Evolutionary conservation across 2,888 invertebrate species (phyloP), one percentile per base, ranked within the genome.

Genomic region (Cephus spinipes): DNA sequence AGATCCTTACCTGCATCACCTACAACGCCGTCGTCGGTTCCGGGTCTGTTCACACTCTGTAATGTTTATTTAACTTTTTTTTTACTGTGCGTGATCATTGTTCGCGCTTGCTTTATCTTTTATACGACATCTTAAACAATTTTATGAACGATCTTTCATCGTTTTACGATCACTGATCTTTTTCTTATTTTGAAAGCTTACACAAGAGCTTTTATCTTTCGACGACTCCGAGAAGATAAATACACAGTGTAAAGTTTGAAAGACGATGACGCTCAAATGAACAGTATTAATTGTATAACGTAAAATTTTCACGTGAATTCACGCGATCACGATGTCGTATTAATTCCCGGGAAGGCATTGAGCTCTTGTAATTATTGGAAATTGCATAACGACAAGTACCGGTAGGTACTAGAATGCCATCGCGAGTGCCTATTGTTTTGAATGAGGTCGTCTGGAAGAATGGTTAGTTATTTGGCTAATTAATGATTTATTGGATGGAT

Each of bases 1-100:
- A 94, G 94, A 89, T 95, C 95, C 55, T 94, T 94, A 79, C 95
- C 95, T 35, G 94, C 94, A 9, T 95, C 95, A 73, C 95, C 95
- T 1, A 92, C 91, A 23, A 91, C 91, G 71, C 91, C 91, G 33
- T 88, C 89, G 32, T 85, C 88, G 36, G 87, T 83, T 73, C 81
- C 86, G 83, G 87, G 88, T 89, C 74, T 74, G 76, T 35, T 55
- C 9, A 75, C n/a, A 77, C 55, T 55, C 55, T 3, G 6, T 55
- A 55, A 55, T 55, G 23, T 23, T 55, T 55, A 55, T 55, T 55
- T 55, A 55, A 55, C 40, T 9, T 55, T 55, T 55, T 55, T 23
- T 55, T 55, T 55, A 55, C 23, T 23, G 55, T 55, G 23, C 55
- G 55, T 55, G 23, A 55, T 55, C 23, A 55, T 55, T 55, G 15